phyloP scores from a whole-genome alignment of 1,140 invertebrate species.

The Neodiprion lecontei region DNA sequence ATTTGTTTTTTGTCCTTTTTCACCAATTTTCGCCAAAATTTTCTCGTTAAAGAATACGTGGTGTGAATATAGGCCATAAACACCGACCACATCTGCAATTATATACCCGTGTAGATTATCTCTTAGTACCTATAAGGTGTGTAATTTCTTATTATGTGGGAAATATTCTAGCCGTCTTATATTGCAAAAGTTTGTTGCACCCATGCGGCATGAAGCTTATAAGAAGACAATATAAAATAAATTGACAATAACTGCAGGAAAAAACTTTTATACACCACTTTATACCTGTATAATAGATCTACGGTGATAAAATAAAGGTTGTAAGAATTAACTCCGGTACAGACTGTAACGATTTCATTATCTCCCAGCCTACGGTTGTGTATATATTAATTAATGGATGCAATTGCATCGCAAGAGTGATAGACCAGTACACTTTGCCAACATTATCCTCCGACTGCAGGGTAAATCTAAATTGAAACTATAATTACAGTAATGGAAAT shows the following conservation, averaged over 20 bases:
- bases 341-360: background rate
- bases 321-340: background rate
- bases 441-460: background rate
- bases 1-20: too few species aligned
- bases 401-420: background rate
- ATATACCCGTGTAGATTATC: too few species aligned
- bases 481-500: conserved; percentile 5
- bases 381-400: background rate
- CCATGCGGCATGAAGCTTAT: too few species aligned
- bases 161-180: background rate
- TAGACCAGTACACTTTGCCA: background rate
- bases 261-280: background rate
- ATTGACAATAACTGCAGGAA: background rate
- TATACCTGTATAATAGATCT: background rate
- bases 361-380: background rate
- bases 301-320: background rate
- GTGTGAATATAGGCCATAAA: too few species aligned
- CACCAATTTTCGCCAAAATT: too few species aligned
- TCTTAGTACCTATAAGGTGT: too few species aligned
- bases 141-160: too few species aligned
- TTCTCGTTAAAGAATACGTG: too few species aligned
- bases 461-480: background rate
- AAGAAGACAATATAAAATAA: background rate
- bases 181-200: background rate
- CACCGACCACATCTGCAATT: too few species aligned